phyloP scores from a whole-genome alignment of 2,797 vertebrate species.

The Melanotaenia nigrans region DNA sequence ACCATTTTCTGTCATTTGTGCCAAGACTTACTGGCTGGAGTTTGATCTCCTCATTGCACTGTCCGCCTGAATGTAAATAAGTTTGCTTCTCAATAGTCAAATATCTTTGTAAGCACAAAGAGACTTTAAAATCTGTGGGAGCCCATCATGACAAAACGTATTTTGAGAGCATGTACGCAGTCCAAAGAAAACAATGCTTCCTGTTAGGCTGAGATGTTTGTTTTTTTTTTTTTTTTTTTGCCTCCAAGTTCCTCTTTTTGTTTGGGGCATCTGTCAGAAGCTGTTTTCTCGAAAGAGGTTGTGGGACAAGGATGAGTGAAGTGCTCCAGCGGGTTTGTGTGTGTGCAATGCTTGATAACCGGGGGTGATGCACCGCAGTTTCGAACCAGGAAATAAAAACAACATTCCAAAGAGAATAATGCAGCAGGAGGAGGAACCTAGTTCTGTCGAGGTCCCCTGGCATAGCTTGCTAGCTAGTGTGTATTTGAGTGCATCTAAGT shows the following conservation, averaged over 20 bases:
- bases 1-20: neutral
- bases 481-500: conserved; percentile 25
- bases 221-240: conserved; percentile 11
- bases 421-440: conserved; percentile 77
- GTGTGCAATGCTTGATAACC: conserved; percentile 46
- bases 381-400: conserved; percentile 77
- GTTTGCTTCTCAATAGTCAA: neutral
- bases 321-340: conserved; percentile 1
- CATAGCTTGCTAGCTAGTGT: conserved; percentile 35
- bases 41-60: neutral
- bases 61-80: conserved; percentile 1
- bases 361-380: conserved; percentile 52
- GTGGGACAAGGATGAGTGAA: conserved; percentile 60
- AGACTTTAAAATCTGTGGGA: neutral
- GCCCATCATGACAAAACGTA: conserved; percentile 20
- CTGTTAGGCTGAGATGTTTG: conserved; percentile 10
- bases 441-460: conserved; percentile 69
- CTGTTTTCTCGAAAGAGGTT: conserved; percentile 72
- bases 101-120: conserved; percentile 9
- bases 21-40: conserved; percentile 20
- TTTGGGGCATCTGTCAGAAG: conserved; percentile 70
- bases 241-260: conserved; percentile 53
- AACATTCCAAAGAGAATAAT: conserved; percentile 81
- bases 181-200: conserved; percentile 26
- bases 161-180: conserved; percentile 25